Evolutionary conservation across 2,888 invertebrate species (phyloP).

Genomic region (Tolmerus cingulatus): DNA sequence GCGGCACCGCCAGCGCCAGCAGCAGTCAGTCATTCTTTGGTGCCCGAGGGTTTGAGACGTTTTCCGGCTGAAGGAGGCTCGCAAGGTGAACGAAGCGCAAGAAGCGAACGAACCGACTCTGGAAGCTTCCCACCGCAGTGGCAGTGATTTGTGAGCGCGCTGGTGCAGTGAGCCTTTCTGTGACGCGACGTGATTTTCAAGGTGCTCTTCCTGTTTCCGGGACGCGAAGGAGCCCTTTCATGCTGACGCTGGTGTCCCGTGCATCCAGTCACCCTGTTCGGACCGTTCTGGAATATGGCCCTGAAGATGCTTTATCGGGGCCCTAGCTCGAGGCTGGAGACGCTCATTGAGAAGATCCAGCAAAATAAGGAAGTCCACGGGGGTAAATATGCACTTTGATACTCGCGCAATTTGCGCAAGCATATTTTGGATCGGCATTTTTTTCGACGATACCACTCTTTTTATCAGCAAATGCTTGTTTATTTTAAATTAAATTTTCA

Average conservation of each 20-base stretch:
- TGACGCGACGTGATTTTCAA: background rate
- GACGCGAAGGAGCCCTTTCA: conserved; percentile 19
- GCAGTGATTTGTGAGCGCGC: background rate
- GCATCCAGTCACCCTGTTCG: conserved; percentile 25
- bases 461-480: no score
- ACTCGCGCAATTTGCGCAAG: no score
- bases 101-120: background rate
- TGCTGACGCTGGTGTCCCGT: background rate
- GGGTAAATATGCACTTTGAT: conserved; percentile 41
- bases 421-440: no score
- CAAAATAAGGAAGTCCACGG: conserved; percentile 74
- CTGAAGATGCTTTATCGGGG: conserved; percentile 83
- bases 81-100: background rate
- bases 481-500: no score
- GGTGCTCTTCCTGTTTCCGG: background rate
- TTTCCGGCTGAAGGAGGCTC: background rate
- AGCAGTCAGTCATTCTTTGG: conserved; percentile 51
- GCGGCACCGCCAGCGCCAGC: conserved; percentile 43
- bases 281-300: conserved; percentile 57
- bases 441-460: no score
- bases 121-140: background rate
- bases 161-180: background rate
- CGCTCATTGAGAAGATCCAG: conserved; percentile 87
- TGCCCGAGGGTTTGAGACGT: conserved; percentile 48
- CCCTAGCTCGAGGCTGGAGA: conserved; percentile 83